Evolutionary conservation across 2,113 vertebrate species (phyloP).

Genomic region (Dasyornis broadbenti): DNA sequence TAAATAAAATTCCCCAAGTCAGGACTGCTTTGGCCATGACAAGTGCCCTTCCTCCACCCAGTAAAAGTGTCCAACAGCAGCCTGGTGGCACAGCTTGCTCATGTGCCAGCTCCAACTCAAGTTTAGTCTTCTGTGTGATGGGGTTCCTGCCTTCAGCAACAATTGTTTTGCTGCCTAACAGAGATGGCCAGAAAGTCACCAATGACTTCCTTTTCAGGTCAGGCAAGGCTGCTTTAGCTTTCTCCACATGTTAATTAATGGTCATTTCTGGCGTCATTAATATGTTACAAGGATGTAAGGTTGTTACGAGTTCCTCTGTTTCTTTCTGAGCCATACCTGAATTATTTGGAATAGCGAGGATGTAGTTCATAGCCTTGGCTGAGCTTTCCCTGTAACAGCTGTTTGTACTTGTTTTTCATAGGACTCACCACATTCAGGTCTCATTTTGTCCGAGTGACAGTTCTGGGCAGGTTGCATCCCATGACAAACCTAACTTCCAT

Average conservation of each 20-base stretch:
- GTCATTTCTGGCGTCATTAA: neutral
- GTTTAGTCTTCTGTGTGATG: neutral
- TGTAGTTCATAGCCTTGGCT: neutral
- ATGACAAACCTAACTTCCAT: neutral
- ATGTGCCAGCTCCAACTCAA: neutral
- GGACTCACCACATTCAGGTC: neutral
- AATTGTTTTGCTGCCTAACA: neutral
- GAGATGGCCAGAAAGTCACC: neutral
- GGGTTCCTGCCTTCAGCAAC: neutral
- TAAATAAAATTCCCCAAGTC: neutral
- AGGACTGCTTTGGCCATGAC: neutral
- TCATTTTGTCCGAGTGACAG: neutral
- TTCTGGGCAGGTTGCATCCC: neutral
- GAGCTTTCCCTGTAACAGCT: neutral
- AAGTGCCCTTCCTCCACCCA: neutral
- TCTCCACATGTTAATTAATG: neutral
- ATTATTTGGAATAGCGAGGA: neutral
- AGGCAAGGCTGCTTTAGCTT: neutral
- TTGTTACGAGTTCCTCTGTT: neutral
- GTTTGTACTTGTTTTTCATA: neutral
- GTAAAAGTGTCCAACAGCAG: neutral
- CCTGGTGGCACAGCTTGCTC: neutral
- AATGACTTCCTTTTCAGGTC: neutral
- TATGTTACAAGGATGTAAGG: neutral
- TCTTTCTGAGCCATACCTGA: neutral